phyloP scores from a whole-genome alignment of 2,888 invertebrate genomes.

The Conchocele bisecta region DNA sequence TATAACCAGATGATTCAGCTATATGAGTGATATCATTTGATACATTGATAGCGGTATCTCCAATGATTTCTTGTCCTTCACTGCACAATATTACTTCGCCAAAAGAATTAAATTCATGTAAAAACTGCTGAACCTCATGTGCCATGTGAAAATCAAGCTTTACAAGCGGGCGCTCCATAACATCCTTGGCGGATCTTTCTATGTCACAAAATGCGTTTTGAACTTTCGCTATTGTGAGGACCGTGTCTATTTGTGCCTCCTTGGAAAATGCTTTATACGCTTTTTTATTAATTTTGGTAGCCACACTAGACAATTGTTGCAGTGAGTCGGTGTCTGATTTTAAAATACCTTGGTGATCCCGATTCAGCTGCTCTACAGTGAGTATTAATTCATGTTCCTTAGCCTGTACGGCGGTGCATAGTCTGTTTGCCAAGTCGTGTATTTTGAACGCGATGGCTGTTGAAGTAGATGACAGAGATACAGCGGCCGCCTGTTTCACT shows the following conservation, averaged over 20 bases:
- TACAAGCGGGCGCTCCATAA: not conserved
- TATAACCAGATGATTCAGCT: too few relatives aligned
- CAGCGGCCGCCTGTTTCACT: not conserved
- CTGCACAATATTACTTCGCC: too few relatives aligned
- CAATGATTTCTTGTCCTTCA: too few relatives aligned
- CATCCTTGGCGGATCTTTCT: constrained; percentile 9
- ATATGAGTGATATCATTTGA: too few relatives aligned
- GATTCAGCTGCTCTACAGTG: not conserved
- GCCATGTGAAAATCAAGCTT: constrained; percentile 16
- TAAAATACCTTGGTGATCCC: not conserved
- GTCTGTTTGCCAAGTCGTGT: not conserved
- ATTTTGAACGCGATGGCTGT: constrained; percentile 6
- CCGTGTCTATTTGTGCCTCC: not conserved
- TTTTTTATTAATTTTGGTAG: constrained; percentile 10
- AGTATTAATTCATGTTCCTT: constrained; percentile 16
- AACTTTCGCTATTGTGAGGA: constrained; percentile 19
- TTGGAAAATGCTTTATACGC: constrained; percentile 13
- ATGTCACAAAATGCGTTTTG: constrained; percentile 15
- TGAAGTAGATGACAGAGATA: not conserved
- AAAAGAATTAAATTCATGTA: constrained; percentile 7
- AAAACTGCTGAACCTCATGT: constrained; percentile 8
- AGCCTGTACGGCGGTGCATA: constrained; percentile 11
- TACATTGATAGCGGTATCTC: too few relatives aligned
- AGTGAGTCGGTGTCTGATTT: constrained; percentile 2
- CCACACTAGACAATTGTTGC: not conserved